phyloP scores from a whole-genome alignment of 2,113 vertebrate species.

The Philantomba maxwellii region DNA sequence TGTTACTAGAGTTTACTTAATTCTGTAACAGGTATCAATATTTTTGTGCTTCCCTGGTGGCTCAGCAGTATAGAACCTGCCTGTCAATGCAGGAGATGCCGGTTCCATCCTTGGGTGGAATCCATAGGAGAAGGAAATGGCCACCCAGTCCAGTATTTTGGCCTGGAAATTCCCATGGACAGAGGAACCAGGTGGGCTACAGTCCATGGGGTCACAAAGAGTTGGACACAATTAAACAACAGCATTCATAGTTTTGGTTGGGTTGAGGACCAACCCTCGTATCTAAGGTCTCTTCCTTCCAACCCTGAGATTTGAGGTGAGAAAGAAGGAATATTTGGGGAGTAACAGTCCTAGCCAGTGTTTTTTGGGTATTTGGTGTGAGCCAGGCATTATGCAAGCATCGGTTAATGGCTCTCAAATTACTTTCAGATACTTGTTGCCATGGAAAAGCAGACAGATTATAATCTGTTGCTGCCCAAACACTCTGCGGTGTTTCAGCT shows the following conservation, averaged over 20 bases:
- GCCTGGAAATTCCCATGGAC: not conserved
- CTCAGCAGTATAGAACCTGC: not conserved
- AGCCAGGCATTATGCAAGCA: slow-evolving; percentile 36
- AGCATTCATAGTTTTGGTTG: not conserved
- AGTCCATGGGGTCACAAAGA: not conserved
- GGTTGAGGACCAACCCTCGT: not conserved
- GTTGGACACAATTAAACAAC: not conserved
- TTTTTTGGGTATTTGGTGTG: not conserved
- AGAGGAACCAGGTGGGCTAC: not conserved
- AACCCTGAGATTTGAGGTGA: not conserved
- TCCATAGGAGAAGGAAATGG: not conserved
- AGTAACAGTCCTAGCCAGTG: not conserved
- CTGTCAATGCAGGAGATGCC: not conserved
- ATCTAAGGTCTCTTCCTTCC: not conserved
- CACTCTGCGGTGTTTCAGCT: not conserved
- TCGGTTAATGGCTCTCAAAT: slow-evolving; percentile 35
- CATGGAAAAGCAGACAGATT: not conserved
- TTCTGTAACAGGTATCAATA: not conserved
- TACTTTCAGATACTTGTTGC: slow-evolving; percentile 41
- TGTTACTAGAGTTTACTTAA: not conserved
- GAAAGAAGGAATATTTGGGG: not conserved
- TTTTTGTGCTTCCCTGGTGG: not conserved
- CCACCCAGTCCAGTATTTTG: not conserved
- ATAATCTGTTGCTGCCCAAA: slow-evolving; percentile 28
- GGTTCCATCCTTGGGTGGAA: not conserved